These are phyloP conservation scores for Dysmachus trigonus DNA, from an alignment of 2,888 invertebrate species.

Conservation along the genomic window DNA sequence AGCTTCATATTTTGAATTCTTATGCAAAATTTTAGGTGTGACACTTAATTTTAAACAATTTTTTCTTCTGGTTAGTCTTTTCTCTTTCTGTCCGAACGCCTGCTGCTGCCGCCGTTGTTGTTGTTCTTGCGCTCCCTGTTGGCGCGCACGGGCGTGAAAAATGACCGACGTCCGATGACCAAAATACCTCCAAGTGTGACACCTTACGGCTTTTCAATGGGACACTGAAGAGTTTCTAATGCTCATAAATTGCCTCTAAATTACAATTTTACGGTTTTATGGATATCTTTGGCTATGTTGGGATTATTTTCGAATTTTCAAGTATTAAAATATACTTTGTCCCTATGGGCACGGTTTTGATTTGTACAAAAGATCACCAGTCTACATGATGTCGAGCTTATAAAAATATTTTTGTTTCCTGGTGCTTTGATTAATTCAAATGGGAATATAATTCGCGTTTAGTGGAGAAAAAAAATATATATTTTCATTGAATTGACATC, in stretches of 20 bases:
- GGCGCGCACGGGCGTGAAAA: neutral
- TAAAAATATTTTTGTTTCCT: neutral
- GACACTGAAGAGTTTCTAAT: conserved; percentile 19
- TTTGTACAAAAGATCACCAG: neutral
- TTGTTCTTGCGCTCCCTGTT: conserved; percentile 3
- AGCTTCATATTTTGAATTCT: conserved; percentile 36
- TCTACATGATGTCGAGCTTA: neutral
- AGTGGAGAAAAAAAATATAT: neutral
- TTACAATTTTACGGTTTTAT: conserved; percentile 28
- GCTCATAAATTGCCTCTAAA: conserved; percentile 35
- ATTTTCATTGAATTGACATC: neutral
- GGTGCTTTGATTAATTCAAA: neutral
- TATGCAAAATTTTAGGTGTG: conserved; percentile 42
- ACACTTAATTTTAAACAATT: conserved; percentile 36
- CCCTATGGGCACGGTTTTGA: neutral
- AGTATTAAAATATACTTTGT: neutral
- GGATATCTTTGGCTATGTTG: neutral
- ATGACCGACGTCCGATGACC: neutral
- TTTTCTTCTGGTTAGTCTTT: neutral
- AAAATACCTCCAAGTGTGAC: conserved; percentile 14
- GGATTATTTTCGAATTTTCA: neutral
- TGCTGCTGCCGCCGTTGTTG: neutral
- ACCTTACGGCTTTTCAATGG: conserved; percentile 18
- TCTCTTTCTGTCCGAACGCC: neutral
- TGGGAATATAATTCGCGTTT: neutral